Percentiles rank a stretch among this genome's conserved stretches.
Conservation (phyloP, 2,888 invertebrate genomes). For the Watsonalla binaria region DNA sequence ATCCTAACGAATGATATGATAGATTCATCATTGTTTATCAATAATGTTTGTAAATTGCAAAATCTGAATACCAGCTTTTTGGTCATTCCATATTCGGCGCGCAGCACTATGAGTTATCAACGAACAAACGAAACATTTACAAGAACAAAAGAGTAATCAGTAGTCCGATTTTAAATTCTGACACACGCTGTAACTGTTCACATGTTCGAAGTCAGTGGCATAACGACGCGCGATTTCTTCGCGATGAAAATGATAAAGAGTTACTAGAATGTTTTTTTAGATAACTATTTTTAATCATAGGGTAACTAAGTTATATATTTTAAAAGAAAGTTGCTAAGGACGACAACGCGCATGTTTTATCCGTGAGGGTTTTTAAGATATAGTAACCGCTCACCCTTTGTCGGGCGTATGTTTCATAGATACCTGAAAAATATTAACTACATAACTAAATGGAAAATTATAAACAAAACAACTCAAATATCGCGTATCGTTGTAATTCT, state of each 20-base stretch:
- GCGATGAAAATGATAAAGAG: background rate
- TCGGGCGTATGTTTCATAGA: too few relatives aligned
- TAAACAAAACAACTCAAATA: background rate
- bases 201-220: background rate
- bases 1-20: too few relatives aligned
- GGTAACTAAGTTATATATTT: too few relatives aligned
- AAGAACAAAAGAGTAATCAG: slow-evolving; percentile 21
- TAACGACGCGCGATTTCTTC: background rate
- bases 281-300: background rate
- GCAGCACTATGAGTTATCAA: background rate
- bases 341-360: too few relatives aligned
- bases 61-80: background rate
- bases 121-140: slow-evolving; percentile 15
- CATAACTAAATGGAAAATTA: background rate
- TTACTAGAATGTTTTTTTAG: background rate
- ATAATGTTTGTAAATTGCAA: too few relatives aligned
- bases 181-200: background rate
- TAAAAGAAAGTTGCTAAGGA: too few relatives aligned
- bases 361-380: background rate
- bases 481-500: too few relatives aligned
- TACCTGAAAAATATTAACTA: too few relatives aligned
- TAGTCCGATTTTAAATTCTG: slow-evolving; percentile 17
- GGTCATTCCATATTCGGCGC: background rate
- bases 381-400: too few relatives aligned
- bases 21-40: too few relatives aligned